phyloP scores from a whole-genome alignment of 1,140 invertebrate genomes.

The Pissodes strobi region DNA sequence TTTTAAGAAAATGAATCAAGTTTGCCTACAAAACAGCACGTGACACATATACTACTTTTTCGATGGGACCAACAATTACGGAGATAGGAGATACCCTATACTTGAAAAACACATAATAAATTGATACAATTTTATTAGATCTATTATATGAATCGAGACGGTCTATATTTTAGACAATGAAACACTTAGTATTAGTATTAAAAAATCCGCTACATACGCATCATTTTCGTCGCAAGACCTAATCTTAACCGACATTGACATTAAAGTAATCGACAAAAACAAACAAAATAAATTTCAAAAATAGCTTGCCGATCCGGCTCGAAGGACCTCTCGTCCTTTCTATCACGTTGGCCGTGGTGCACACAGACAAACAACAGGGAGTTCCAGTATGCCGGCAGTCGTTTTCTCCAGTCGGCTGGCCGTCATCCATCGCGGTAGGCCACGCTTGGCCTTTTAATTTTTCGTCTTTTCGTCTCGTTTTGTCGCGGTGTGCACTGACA shows the following conservation, averaged over 20 bases:
- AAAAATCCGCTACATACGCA: no score
- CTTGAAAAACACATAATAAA: no score
- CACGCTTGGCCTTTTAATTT: slow-evolving; percentile 9
- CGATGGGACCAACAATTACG: no score
- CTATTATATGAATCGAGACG: no score
- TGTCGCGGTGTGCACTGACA: slow-evolving; percentile 12
- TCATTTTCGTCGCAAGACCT: background rate
- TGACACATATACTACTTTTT: no score
- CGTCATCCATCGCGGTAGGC: slow-evolving; percentile 18
- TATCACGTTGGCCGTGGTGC: slow-evolving; percentile 1
- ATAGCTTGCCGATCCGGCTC: slow-evolving; percentile 1
- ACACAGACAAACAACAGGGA: background rate
- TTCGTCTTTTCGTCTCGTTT: background rate
- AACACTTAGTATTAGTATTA: no score
- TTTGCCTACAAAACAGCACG: no score
- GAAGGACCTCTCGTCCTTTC: slow-evolving; percentile 13
- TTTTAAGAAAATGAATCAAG: no score
- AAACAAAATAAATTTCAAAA: background rate
- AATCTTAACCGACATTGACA: slow-evolving; percentile 8
- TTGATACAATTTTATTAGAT: no score
- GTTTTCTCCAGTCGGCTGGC: slow-evolving; percentile 21
- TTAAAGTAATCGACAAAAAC: background rate
- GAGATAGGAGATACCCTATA: no score
- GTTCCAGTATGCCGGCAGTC: slow-evolving; percentile 8
- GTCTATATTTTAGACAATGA: no score